A percentile compares a stretch with the other conserved stretches of the same genome.
Conservation (phyloP, 2,888 invertebrate genomes). For the Caenorhabditis sulstoni region DNA sequence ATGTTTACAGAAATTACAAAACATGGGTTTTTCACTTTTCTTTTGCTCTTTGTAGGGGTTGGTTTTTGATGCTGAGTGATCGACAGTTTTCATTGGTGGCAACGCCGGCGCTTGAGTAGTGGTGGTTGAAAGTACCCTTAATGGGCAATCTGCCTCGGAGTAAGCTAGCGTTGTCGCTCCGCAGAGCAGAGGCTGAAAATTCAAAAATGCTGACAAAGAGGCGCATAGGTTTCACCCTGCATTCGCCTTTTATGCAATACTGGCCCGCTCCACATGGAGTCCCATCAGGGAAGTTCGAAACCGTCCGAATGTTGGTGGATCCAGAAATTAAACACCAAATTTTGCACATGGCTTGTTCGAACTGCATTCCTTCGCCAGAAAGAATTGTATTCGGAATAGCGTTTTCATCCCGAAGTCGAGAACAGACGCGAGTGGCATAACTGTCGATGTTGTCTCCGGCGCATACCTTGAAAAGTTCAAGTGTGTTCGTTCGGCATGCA, state of each 20-base stretch:
- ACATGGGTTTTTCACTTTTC: conserved; percentile 43
- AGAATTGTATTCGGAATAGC: conserved; percentile 70
- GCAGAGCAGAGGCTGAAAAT: conserved; percentile 44
- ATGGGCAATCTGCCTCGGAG: conserved; percentile 48
- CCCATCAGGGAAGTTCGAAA: conserved; percentile 78
- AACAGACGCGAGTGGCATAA: conserved; percentile 67
- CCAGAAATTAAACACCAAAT: conserved; percentile 70
- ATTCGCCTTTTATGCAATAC: conserved; percentile 78
- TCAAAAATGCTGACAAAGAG: neutral
- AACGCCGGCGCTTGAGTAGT: conserved; percentile 25
- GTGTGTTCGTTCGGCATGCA: too few species aligned
- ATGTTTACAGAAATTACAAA: too few species aligned
- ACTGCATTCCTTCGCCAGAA: conserved; percentile 73
- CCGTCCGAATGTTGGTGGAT: conserved; percentile 73
- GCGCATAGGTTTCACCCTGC: conserved; percentile 45
- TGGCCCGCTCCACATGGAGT: conserved; percentile 74
- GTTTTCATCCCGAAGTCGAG: conserved; percentile 65
- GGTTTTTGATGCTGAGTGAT: conserved; percentile 37
- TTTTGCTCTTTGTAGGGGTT: conserved; percentile 60
- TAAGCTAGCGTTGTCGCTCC: conserved; percentile 50
- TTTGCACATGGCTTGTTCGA: conserved; percentile 73
- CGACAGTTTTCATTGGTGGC: conserved; percentile 38
- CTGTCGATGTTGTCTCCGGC: conserved; percentile 61
- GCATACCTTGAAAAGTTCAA: conserved; percentile 54
- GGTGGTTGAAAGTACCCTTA: conserved; percentile 29